Evolutionary conservation across 2,888 invertebrate genomes (phyloP).

Genomic region (Cremastinae sp.): DNA sequence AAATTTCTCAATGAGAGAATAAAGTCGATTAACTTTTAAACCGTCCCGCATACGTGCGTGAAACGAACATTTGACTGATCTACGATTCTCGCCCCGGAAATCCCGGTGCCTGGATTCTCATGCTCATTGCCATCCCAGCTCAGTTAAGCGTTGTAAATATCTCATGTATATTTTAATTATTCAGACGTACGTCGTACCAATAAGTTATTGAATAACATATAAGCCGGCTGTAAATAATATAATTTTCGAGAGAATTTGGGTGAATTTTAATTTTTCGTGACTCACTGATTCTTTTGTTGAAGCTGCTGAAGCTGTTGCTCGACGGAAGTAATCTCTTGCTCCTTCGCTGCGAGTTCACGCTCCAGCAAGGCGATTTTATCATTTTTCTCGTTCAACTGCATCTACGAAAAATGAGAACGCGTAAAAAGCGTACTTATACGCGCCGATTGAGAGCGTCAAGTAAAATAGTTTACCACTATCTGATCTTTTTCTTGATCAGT

Average conservation of each 20-base stretch:
- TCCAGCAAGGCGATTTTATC: constrained; percentile 86
- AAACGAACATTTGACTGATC: constrained; percentile 23
- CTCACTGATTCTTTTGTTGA: constrained; percentile 77
- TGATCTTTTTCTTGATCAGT: constrained; percentile 88
- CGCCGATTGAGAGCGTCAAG: no score
- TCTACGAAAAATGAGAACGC: constrained; percentile 78
- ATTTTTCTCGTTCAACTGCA: constrained; percentile 87
- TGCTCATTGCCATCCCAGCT: background rate
- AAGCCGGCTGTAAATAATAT: constrained; percentile 31
- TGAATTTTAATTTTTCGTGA: constrained; percentile 58
- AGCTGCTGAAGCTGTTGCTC: constrained; percentile 74
- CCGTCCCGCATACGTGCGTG: background rate
- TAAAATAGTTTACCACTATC: constrained; percentile 81
- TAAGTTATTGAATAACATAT: constrained; percentile 31
- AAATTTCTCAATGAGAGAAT: constrained; percentile 84
- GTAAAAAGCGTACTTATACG: no score
- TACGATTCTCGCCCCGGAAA: background rate
- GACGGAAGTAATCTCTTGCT: constrained; percentile 71
- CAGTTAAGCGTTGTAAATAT: constrained; percentile 34
- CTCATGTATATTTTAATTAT: constrained; percentile 25
- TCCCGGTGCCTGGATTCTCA: constrained; percentile 4
- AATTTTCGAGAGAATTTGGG: background rate
- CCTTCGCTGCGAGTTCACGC: constrained; percentile 84
- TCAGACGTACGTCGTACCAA: constrained; percentile 44
- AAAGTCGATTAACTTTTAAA: constrained; percentile 62